Evolutionary conservation across 2,797 vertebrate genomes (phyloP).

Genomic region (Squalus acanthias): DNA sequence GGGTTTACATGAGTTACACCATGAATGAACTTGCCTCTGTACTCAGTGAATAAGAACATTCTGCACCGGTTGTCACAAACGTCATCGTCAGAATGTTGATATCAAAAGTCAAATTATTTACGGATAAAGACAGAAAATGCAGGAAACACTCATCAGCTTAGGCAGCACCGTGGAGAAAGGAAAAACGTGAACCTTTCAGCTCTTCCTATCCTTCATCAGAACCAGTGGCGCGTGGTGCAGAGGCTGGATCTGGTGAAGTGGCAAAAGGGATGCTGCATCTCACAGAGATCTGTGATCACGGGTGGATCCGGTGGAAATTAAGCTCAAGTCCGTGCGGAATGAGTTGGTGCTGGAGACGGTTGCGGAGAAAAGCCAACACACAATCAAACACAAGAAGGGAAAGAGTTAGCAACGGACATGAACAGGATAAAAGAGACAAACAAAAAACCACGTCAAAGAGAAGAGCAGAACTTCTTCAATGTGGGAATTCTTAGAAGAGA

Average conservation of each 20-base stretch:
- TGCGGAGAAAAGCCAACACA: neutral
- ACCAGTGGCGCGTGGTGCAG: neutral
- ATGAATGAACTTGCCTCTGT: neutral
- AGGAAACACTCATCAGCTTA: neutral
- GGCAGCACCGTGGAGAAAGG: neutral
- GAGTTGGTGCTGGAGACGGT: neutral
- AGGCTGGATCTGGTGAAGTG: neutral
- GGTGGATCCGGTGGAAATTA: neutral
- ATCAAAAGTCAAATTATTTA: neutral
- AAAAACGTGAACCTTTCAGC: neutral
- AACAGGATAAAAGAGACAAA: neutral
- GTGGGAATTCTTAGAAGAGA: neutral
- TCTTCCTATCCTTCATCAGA: neutral
- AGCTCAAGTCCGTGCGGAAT: neutral
- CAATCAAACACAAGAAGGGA: neutral
- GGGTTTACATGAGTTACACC: neutral
- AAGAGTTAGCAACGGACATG: neutral
- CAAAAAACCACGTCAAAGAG: neutral
- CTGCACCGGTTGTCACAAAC: neutral
- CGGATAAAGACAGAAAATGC: neutral
- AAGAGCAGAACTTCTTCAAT: neutral
- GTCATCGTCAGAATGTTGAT: neutral
- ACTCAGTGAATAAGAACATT: neutral
- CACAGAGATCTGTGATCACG: neutral
- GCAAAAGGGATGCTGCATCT: neutral